Evolutionary conservation across 2,113 vertebrate species (phyloP), one percentile per base, ranked within the genome.

Genomic region (Anolis carolinensis): DNA sequence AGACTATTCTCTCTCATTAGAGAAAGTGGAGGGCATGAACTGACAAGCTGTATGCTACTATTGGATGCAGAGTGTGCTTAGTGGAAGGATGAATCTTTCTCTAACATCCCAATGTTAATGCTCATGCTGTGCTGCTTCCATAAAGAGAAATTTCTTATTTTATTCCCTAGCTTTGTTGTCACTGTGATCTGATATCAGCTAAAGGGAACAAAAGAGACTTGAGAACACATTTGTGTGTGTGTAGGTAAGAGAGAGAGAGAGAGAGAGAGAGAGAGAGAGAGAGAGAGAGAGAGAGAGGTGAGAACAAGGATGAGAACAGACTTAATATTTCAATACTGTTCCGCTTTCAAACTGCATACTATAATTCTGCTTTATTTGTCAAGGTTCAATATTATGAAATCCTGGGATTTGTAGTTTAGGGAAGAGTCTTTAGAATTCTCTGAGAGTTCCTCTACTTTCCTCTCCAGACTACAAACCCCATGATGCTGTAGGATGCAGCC

Each of bases 21-120:
- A 39, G 16, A 21, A 74, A 62, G 20, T 16, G 4, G 39, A 59
- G 34, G 75, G 67, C 84, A 55, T 65, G 74, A 84, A 48, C 10
- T 9, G 71, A 78, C 16, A 67, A 79, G 74, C 36, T 27, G 36
- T n/a, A 1, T 20, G 11, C 2, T 73, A 74, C 39, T 79, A 25
- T 88, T 90, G 82, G 68, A n/a, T 86, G 65, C 65, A 3, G 0
- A 1, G 2, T n/a, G 0, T 27, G 30, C 18, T 72, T 75, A 27
- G 23, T 20, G 16, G 21, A 55, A 63, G 36, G 52, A 55, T 30
- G 44, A 20, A 18, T 36, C 14, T 67, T 27, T 87, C 34, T n/a
- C n/a, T 0, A 0, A 79, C 0, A 32, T 68, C 9, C 16, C 71
- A 67, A 70, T 18, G 3, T 39, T 82, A 55, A 14, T 0, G 0